Evolutionary conservation across 2,888 invertebrate genomes (phyloP).

Genomic region (Cloeon dipterum): DNA sequence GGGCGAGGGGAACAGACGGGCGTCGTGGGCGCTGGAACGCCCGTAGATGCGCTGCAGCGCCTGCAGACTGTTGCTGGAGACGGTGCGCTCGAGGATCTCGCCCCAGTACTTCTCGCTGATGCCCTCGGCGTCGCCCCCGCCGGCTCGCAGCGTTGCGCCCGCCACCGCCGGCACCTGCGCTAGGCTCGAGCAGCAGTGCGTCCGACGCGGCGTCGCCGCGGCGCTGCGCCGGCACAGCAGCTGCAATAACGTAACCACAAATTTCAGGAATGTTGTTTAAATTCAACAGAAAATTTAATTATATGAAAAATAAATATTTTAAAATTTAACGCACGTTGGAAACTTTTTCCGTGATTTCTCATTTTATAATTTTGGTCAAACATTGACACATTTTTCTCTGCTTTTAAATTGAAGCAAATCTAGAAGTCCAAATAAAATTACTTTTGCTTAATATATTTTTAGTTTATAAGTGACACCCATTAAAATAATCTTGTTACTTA

Average conservation of each 20-base stretch:
- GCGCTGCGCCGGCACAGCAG: constrained; percentile 10
- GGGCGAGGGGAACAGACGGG: neutral
- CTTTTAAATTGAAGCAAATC: no score
- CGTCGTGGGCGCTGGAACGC: constrained; percentile 1
- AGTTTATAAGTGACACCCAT: no score
- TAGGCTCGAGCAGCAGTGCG: constrained; percentile 3
- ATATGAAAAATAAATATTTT: no score
- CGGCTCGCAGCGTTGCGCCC: neutral
- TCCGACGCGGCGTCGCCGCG: constrained; percentile 6
- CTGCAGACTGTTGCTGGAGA: constrained; percentile 50
- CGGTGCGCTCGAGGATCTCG: constrained; percentile 53
- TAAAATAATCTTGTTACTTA: no score
- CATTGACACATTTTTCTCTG: no score
- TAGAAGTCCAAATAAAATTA: no score
- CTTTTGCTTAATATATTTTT: no score
- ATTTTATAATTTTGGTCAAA: no score
- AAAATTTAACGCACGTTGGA: no score
- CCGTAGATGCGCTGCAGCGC: constrained; percentile 26
- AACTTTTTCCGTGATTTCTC: no score
- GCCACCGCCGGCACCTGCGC: constrained; percentile 4
- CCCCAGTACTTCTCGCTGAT: constrained; percentile 50
- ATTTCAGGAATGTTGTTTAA: no score
- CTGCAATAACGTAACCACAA: constrained; percentile 9
- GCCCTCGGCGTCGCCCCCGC: constrained; percentile 21
- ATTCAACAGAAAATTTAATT: no score